These are phyloP conservation scores for Apostichopus parvimensis DNA, from an alignment of 35 echinoderm and acorn worm genomes.

Conservation along the genomic window DNA sequence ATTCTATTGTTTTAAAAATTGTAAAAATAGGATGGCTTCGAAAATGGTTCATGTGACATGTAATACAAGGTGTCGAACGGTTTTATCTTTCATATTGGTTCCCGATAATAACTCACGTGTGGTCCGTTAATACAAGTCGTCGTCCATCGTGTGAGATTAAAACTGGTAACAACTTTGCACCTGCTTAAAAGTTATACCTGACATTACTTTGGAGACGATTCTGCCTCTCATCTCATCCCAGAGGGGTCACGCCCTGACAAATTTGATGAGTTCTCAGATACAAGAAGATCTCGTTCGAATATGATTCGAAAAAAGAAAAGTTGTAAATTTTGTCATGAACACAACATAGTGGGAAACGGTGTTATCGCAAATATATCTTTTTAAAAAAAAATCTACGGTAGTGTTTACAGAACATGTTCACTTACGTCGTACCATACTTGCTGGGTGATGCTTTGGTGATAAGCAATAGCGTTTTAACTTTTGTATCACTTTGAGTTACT, in stretches of 20 bases:
- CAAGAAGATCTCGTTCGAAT: constrained; percentile 8
- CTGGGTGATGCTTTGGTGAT: too few species aligned
- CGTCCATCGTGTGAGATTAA: constrained; percentile 15
- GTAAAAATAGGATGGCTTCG: background rate
- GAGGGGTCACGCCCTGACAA: constrained; percentile 34
- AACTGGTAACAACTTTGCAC: constrained; percentile 35
- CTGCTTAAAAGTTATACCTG: constrained; percentile 19
- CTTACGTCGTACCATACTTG: too few species aligned
- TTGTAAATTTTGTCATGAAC: too few species aligned
- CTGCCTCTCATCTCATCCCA: background rate
- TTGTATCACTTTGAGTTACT: too few species aligned
- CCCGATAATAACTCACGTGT: constrained; percentile 13
- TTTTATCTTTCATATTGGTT: too few species aligned
- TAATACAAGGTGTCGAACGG: background rate
- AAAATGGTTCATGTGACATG: background rate
- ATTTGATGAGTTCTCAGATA: constrained; percentile 22
- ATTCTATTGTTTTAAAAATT: background rate
- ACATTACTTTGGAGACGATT: background rate
- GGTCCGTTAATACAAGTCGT: constrained; percentile 19
- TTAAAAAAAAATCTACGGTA: too few species aligned
- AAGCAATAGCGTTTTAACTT: too few species aligned
- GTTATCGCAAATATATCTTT: too few species aligned
- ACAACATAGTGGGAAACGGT: too few species aligned
- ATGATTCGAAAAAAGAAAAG: background rate
- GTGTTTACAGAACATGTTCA: too few species aligned